These are phyloP conservation scores for Diplodus sargus DNA, from an alignment of 2,797 vertebrate genomes.

Conservation along the genomic window DNA sequence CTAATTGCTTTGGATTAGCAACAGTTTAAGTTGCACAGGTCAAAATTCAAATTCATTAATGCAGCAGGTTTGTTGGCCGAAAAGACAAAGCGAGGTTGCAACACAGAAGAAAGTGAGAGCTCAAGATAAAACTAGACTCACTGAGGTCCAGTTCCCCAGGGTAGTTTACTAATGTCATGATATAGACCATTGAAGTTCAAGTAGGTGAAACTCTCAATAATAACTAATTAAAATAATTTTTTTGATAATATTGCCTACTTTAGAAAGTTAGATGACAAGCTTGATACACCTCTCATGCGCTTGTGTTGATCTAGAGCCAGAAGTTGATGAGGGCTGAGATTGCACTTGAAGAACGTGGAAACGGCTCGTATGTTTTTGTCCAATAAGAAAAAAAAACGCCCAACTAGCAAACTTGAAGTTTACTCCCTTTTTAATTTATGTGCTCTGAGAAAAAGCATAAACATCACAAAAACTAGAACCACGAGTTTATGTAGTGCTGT, in stretches of 20 bases:
- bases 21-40: slow-evolving; percentile 5
- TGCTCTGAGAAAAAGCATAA: too few species aligned
- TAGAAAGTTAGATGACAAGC: not conserved
- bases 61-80: not conserved
- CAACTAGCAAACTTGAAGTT: not conserved
- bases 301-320: not conserved
- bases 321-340: not conserved
- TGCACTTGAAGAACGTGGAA: not conserved
- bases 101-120: slow-evolving; percentile 1
- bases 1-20: slow-evolving; percentile 12
- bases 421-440: too few species aligned
- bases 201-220: not conserved
- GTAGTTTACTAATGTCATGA: not conserved
- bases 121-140: not conserved
- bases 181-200: not conserved
- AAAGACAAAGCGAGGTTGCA: slow-evolving; percentile 1
- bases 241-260: not conserved
- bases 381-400: not conserved
- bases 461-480: too few species aligned
- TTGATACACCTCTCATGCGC: not conserved
- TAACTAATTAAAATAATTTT: not conserved
- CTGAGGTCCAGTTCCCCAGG: not conserved
- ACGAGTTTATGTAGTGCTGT: too few species aligned
- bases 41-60: not conserved
- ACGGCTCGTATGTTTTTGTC: not conserved